phyloP scores from a whole-genome alignment of 2,888 invertebrate genomes.

The Machimus atricapillus region DNA sequence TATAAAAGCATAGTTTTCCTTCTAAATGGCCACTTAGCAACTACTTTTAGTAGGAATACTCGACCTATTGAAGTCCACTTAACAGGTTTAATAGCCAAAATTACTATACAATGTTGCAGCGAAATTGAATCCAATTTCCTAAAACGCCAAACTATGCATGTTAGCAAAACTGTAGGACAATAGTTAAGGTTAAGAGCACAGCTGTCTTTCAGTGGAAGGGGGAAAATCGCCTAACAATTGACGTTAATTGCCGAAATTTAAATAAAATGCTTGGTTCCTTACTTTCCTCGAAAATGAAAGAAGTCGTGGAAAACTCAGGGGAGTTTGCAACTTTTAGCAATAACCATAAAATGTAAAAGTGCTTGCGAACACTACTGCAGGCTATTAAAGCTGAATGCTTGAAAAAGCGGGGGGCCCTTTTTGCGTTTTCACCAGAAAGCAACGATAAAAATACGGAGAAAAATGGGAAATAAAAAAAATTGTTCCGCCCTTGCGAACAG shows the following conservation, averaged over 20 bases:
- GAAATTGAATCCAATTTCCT: not conserved
- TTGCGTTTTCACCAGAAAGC: not conserved
- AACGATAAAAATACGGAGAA: not conserved
- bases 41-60: not conserved
- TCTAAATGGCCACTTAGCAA: not conserved
- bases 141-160: not conserved
- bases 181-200: not conserved
- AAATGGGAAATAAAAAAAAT: not conserved
- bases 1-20: no score
- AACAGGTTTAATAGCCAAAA: not conserved
- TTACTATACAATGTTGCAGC: not conserved
- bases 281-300: not conserved
- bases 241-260: not conserved
- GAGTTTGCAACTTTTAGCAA: not conserved
- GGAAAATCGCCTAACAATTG: not conserved
- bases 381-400: not conserved
- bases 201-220: not conserved
- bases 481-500: not conserved
- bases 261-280: not conserved
- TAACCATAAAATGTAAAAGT: constrained; percentile 23
- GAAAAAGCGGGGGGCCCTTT: not conserved
- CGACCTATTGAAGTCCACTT: not conserved
- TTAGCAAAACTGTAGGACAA: not conserved
- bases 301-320: not conserved
- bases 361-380: not conserved